Base-by-base conservation (phyloP, 2,888 invertebrate species). In the Halictus quadricinctus region DNA sequence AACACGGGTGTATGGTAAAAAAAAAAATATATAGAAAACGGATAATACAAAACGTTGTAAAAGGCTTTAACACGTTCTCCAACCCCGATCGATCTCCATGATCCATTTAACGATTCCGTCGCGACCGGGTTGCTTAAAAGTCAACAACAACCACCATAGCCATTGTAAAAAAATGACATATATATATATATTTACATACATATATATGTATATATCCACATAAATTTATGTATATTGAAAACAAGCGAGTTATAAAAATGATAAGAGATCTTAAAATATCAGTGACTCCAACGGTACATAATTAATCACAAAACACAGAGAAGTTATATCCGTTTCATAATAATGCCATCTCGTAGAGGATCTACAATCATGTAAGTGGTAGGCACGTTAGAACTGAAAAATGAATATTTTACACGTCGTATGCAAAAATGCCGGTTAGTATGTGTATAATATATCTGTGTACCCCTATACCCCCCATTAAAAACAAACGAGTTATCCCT, bases 361-460 rank as follows among this genome's bases (percentile, higher is more conserved):
- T 75, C 80, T 80, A 80, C 76, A 79, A 79, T 85, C 79, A 46
- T 84, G 72, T 85, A 83, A 88, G 74, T 87, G 73, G 81, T 88
- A 88, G 87, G 87, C 87, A 87, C 87, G 70, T 88, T 76, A 85
- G 41, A 88, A 87, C 81, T 66, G 76, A 87, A 87, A 78, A 66
- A 48, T 69, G 43, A 72, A 74, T 83, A 74, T 81, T 48, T 81
- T 79, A 77, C 83, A 87, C 79, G 76, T 29, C 43, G 12, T 86
- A 69, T 79, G 66, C 70, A 78, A 81, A 77, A 81, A 13, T 60
- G 41, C 41, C 81, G n/a, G 21, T 78, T 75, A 72, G 18, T 78
- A 82, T 76, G 78, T 75, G 66, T 69, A 70, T 5, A 70, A 70
- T 70, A 60, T 79, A 21, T 54, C 25, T 25, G 74, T 76, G 81